These are phyloP conservation scores for Carduelis carduelis DNA, from an alignment of 2,797 vertebrate genomes.

Conservation along the genomic window DNA sequence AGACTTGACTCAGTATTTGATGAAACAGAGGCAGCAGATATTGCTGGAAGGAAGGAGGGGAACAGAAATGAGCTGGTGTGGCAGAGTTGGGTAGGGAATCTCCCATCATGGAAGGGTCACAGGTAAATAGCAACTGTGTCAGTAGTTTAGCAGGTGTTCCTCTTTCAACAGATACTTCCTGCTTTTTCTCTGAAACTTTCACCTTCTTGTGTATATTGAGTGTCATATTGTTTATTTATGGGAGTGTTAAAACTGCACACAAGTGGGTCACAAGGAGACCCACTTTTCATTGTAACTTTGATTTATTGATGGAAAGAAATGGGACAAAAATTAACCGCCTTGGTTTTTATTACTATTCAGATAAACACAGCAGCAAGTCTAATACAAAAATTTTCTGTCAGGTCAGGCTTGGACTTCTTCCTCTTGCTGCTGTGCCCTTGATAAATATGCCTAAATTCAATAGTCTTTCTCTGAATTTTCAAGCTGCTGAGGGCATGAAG, in stretches of 20 bases:
- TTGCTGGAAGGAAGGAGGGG: not conserved
- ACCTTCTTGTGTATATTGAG: not conserved
- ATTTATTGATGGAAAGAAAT: not conserved
- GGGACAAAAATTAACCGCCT: not conserved
- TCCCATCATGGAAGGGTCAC: rapidly evolving
- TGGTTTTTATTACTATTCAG: conserved; percentile 1
- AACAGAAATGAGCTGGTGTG: not conserved
- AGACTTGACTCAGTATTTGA: not conserved
- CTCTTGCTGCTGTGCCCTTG: not conserved
- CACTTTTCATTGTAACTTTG: not conserved
- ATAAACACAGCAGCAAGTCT: not conserved
- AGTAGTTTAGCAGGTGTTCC: not conserved
- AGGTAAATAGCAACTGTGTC: not conserved
- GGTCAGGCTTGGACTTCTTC: not conserved
- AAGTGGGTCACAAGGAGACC: not conserved
- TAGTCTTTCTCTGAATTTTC: conserved; percentile 6
- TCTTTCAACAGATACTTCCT: not conserved
- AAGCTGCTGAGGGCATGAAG: not conserved
- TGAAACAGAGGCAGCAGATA: not conserved
- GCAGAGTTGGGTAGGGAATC: not conserved
- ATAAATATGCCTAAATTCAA: conserved; percentile 12
- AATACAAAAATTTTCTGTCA: not conserved
- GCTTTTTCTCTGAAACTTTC: not conserved
- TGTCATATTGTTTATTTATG: not conserved
- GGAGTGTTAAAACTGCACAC: not conserved